Percentiles rank a stretch among this genome's conserved stretches.
phyloP scores from a whole-genome alignment of 2,888 invertebrate genomes.

The Cetonia aurata region DNA sequence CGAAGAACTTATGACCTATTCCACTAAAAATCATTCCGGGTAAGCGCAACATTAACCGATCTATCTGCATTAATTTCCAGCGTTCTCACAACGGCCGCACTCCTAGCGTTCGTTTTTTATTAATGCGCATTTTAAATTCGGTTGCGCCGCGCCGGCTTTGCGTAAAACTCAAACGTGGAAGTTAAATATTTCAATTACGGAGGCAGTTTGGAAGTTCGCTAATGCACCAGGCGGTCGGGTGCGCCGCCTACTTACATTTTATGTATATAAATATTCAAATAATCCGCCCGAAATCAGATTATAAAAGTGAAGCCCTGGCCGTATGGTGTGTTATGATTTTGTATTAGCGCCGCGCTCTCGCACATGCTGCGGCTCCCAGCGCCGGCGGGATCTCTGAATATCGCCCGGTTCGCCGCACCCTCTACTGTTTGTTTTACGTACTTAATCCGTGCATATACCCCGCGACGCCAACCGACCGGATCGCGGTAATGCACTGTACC shows the following conservation, averaged over 20 bases:
- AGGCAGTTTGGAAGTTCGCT: slow-evolving; percentile 63
- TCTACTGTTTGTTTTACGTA: slow-evolving; percentile 52
- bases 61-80: slow-evolving; percentile 20
- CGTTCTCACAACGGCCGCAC: slow-evolving; percentile 2
- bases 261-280: slow-evolving; percentile 67
- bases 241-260: slow-evolving; percentile 59
- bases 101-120: slow-evolving; percentile 23
- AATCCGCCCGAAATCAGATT: slow-evolving; percentile 65
- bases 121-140: slow-evolving; percentile 34
- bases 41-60: slow-evolving; percentile 10
- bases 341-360: slow-evolving; percentile 60
- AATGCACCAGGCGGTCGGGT: slow-evolving; percentile 62
- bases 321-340: slow-evolving; percentile 66
- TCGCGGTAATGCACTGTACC: slow-evolving; percentile 9
- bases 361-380: slow-evolving; percentile 46
- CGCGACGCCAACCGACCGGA: not conserved
- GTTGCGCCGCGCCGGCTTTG: slow-evolving; percentile 17
- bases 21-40: not conserved
- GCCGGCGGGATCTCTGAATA: slow-evolving; percentile 45
- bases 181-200: slow-evolving; percentile 59
- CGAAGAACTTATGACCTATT: not conserved
- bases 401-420: slow-evolving; percentile 49
- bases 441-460: slow-evolving; percentile 47
- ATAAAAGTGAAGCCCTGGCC: slow-evolving; percentile 64
- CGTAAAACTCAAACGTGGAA: slow-evolving; percentile 40